Conservation (phyloP, 2,797 vertebrate species). For the Hafferia zeledoni region DNA sequence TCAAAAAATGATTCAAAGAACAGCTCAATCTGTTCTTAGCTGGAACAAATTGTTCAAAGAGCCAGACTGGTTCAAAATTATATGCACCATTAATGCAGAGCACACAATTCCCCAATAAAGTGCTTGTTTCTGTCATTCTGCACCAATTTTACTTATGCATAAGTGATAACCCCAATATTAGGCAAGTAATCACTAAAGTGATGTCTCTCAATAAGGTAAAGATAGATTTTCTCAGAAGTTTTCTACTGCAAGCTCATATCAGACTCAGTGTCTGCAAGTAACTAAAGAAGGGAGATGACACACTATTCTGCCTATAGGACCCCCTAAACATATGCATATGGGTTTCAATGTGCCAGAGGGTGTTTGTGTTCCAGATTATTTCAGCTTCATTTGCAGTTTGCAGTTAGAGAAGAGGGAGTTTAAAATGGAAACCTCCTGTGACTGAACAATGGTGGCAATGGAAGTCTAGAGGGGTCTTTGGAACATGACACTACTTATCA, state of each 20-base stretch:
- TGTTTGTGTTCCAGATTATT: neutral
- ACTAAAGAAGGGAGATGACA: neutral
- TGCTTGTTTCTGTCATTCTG: slow-evolving; percentile 1
- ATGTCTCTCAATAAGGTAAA: neutral
- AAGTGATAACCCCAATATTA: neutral
- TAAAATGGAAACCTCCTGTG: neutral
- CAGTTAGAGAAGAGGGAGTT: neutral
- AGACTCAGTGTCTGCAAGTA: neutral
- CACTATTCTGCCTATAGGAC: neutral
- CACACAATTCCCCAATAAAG: neutral
- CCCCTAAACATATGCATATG: neutral
- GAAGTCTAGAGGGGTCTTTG: neutral
- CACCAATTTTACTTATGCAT: neutral
- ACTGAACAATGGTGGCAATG: neutral
- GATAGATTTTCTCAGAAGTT: neutral
- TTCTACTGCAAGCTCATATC: neutral
- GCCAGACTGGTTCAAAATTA: slow-evolving; percentile 45
- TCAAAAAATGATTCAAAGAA: slow-evolving; percentile 64
- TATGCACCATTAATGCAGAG: slow-evolving; percentile 31
- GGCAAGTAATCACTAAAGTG: neutral
- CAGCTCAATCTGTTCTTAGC: slow-evolving; percentile 69
- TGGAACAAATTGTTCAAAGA: slow-evolving; percentile 71
- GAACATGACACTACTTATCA: neutral
- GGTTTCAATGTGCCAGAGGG: neutral
- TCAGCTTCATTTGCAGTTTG: neutral